Percentiles rank a stretch among this genome's conserved stretches.
Conservation (phyloP, 2,113 vertebrate genomes). For the Chionis minor region DNA sequence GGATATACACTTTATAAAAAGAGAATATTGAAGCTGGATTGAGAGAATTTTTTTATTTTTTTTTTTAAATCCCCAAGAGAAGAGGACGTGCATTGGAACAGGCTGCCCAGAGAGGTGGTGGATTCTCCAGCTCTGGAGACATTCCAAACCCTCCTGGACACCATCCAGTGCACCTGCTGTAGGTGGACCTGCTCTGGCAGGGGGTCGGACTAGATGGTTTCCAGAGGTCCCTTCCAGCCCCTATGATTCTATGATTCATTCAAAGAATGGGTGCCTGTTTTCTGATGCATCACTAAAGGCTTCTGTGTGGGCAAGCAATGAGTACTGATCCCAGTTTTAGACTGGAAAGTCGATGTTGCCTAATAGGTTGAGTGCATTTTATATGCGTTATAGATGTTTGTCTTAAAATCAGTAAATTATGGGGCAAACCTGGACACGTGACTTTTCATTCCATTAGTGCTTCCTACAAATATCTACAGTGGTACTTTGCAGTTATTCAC, state of each 20-base stretch:
- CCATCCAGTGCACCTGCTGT: too few relatives aligned
- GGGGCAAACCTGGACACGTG: not conserved
- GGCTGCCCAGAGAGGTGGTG: too few relatives aligned
- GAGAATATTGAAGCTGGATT: not conserved
- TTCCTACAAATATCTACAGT: not conserved
- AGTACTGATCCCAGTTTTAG: not conserved
- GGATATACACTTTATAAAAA: not conserved
- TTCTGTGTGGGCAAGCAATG: not conserved
- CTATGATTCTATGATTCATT: not conserved
- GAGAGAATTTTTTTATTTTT: too few relatives aligned
- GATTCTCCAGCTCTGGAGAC: too few relatives aligned
- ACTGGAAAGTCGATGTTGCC: not conserved
- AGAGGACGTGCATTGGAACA: not conserved
- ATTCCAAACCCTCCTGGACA: too few relatives aligned
- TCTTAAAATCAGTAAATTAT: not conserved
- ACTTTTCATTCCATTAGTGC: not conserved
- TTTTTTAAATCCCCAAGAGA: not conserved
- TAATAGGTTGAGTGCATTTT: not conserved
- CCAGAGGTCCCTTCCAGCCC: too few relatives aligned
- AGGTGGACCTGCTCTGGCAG: too few relatives aligned
- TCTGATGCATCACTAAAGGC: not conserved
- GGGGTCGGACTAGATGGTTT: too few relatives aligned
- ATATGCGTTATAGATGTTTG: not conserved
- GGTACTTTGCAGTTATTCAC: not conserved
- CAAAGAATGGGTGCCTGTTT: not conserved